Base-by-base conservation (phyloP, 2,797 vertebrate genomes). In the Otus scops region DNA sequence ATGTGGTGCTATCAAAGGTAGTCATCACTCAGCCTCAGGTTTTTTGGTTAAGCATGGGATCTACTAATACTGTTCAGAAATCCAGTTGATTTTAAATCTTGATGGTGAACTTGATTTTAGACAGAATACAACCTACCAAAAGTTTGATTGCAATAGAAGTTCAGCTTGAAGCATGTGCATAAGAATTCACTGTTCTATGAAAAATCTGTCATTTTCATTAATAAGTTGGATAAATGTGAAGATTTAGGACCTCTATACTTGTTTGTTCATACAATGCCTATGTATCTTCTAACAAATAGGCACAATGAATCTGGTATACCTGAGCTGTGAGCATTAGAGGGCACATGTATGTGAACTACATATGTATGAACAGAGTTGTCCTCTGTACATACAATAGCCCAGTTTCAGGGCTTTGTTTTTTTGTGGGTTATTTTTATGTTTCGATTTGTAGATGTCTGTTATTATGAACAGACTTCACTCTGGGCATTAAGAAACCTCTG, bases 361-460 rank as follows among this genome's bases (percentile, higher is more conserved):
- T 11, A 27, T 17, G 3, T 47, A 12, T 47, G 13, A 92, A n/a
- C 8, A 39, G 7, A 59, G 18, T 10, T 59, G 7, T 27, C 23
- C 9, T n/a, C 30, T 32, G 19, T 30, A 48, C 22, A 18, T 28
- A 32, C 23, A n/a, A 12, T 13, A 43, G 24, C 7, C 11, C 27
- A 32, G 34, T 38, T 50, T 59, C 0, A 4, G 6, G 11, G 3
- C 3, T 67, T 67, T 20, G 7, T 0, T 1, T 8, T 22, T 65
- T 53, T 16, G 1, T 50, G 53, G 3, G 11, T 59, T 51, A 9
- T 28, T 65, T 57, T 61, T 34, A 6, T 27, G 75, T 60, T 69
- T 67, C 26, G 20, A 15, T 9, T 74, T 41, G 9, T n/a, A 43
- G 10, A 7, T 60, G 6, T 16, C n/a, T 38, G 6, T 39, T 61